Conservation (phyloP, 2,888 invertebrate species). For the Sussaba pulchella region DNA sequence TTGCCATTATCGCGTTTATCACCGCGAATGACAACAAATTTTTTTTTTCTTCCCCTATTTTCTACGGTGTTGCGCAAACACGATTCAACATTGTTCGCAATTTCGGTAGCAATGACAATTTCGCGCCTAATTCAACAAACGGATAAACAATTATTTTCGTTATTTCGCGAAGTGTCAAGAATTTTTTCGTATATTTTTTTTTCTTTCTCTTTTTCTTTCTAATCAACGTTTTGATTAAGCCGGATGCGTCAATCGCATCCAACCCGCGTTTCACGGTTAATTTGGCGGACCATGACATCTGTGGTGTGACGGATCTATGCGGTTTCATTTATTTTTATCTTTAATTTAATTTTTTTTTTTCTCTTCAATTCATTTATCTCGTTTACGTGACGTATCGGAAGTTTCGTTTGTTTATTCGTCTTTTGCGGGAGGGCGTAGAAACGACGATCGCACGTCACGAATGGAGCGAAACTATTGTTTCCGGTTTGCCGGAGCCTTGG, state of each 20-base stretch:
- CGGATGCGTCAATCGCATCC: constrained; percentile 49
- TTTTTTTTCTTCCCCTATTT: background rate
- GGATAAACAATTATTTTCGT: background rate
- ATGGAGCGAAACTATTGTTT: constrained; percentile 43
- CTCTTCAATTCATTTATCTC: constrained; percentile 6
- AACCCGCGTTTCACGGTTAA: constrained; percentile 64
- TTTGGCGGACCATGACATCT: constrained; percentile 66
- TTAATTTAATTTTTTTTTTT: constrained; percentile 45
- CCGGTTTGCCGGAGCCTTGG: constrained; percentile 49
- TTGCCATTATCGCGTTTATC: constrained; percentile 48
- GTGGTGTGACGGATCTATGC: constrained; percentile 30
- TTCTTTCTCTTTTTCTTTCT: too few relatives aligned
- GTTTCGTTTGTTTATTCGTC: constrained; percentile 29
- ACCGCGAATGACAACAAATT: constrained; percentile 44
- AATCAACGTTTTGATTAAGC: constrained; percentile 18
- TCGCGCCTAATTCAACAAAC: constrained; percentile 16
- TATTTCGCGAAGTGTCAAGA: background rate
- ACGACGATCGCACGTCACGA: constrained; percentile 40
- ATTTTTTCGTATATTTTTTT: too few relatives aligned
- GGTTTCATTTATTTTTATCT: constrained; percentile 41
- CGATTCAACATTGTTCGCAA: background rate
- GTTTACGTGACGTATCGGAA: constrained; percentile 30
- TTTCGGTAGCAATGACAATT: constrained; percentile 21
- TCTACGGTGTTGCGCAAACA: background rate
- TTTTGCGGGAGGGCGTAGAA: too few relatives aligned